Base-by-base conservation (phyloP, 2,113 vertebrate genomes). In the Zosterops pallidus region DNA sequence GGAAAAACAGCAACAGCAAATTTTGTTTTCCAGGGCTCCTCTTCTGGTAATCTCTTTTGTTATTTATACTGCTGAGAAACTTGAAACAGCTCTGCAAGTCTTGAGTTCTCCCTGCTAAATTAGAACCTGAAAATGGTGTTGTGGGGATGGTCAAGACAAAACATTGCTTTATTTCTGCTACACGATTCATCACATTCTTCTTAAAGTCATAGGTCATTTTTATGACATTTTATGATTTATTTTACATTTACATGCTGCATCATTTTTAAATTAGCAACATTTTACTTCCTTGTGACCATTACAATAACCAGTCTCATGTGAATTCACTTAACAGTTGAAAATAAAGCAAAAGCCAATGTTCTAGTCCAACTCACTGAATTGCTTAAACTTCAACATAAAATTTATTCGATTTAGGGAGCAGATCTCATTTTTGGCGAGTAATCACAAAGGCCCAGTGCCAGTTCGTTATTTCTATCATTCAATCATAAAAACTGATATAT, bases 391-490 rank as follows among this genome's bases (percentile, higher is more conserved):
- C 53, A 33, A 64, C 9, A 83, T 29, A 90, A 88, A 91, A 71
- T 90, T 28, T 70, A 86, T 86, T 93, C 71, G 11, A 41, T 84
- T 81, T 90, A 83, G 52, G 49, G 37, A 92, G 75, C 39, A 89
- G 49, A 89, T 84, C 44, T 56, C 53, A n/a, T 84, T 86, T 92
- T 95, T 95, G 86, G 83, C 20, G 1, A 68, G 56, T 29, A 86
- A 75, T 86, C 69, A 77, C 75, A 89, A 62, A 87, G 89, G 46
- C 86, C 78, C 47, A 50, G 55, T 77, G 92, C 75, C 91, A 92
- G 53, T 86, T 96, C 59, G 37, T 96, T 92, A 89, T 97, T 96
- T 62, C 35, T 85, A 77, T 96, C 94, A 91, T 93, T 95, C 79
- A 94, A 46, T 96, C 92, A 83, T 83, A 92, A 93, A 95, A 97